Evolutionary conservation across 2,888 invertebrate genomes (phyloP).

Genomic region (Rhodophaea formosa): DNA sequence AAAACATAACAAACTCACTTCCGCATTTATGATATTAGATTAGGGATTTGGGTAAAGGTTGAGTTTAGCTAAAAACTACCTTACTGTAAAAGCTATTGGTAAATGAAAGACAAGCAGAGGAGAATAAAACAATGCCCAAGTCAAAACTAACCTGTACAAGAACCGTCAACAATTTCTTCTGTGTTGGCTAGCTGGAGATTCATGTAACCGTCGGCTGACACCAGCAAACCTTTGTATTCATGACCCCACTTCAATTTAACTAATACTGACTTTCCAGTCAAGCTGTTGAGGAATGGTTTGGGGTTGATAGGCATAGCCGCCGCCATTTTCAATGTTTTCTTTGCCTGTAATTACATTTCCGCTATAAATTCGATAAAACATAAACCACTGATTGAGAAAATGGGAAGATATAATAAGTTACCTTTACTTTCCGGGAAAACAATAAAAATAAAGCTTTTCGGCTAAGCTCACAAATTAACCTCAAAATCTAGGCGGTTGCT

Average conservation of each 20-base stretch:
- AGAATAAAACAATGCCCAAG: slow-evolving; percentile 2
- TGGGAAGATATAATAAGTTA: not conserved
- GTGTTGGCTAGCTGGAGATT: slow-evolving; percentile 98
- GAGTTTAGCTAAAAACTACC: too few species aligned
- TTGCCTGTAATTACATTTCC: not conserved
- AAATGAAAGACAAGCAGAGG: not conserved
- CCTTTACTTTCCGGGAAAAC: not conserved
- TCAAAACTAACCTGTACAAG: slow-evolving; percentile 86
- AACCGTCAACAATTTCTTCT: slow-evolving; percentile 97
- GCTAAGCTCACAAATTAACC: not conserved
- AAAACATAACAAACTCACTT: too few species aligned
- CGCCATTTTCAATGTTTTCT: slow-evolving; percentile 80
- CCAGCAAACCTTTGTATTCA: slow-evolving; percentile 98
- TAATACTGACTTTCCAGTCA: slow-evolving; percentile 98
- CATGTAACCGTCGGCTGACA: slow-evolving; percentile 99
- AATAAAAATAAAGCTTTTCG: not conserved
- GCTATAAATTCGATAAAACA: not conserved
- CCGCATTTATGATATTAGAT: too few species aligned
- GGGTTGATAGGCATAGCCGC: slow-evolving; percentile 98
- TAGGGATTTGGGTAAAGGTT: too few species aligned
- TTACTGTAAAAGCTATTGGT: too few species aligned
- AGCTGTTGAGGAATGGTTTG: slow-evolving; percentile 98
- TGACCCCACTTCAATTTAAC: slow-evolving; percentile 99
- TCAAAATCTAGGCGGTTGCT: not conserved
- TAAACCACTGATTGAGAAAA: not conserved